Base-by-base conservation (phyloP, 1,140 invertebrate genomes). In the Dendroctonus valens region DNA sequence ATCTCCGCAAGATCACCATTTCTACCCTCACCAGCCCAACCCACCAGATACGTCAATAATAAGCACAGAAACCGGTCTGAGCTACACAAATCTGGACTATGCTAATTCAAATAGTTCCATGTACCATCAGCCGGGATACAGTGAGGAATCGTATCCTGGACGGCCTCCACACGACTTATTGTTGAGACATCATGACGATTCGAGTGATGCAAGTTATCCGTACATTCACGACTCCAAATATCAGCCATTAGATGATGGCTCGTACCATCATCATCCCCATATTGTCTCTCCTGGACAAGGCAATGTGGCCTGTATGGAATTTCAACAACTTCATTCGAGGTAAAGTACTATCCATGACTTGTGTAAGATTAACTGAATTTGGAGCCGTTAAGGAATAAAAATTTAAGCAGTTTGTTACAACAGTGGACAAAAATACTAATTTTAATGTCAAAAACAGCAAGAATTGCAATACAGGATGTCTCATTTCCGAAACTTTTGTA, bases 1-100 rank as follows among this genome's bases (percentile, higher is more conserved):
- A 12, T 76, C 73, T 41, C 75, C 75, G 0, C 70, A 75, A 54
- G 73, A 74, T 50, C 54, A 72, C 68, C 73, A 76, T 60, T 74
- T 76, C 62, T 75, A 78, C 71, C 76, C 59, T 68, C 78, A 69
- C 63, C 78, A 65, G 62, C 74, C 76, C 2, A 79, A 79, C 61
- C 79, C 73, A 58, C 83, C 78, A 70, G 81, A 82, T 60, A 79
- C 80, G 68, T 75, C 78, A 7, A 91, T 93, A 14, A 93, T 93
- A 53, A 92, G 88, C 70, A 89, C 91, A 0, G 89, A 91, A 70
- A 91, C 91, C 61, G 92, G 92, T 0, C 79, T 94, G 48, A 93
- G 92, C 75, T 96, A 96, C 77, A 95, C 93, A 0, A 95, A 95
- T 79, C 79, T 96, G 72, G 93, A 96, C 79, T 92, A 91, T 70